A percentile compares a stretch with the other conserved stretches of the same genome.
Evolutionary conservation across 2,797 vertebrate species (phyloP).

Genomic region (Sarcophilus harrisii): DNA sequence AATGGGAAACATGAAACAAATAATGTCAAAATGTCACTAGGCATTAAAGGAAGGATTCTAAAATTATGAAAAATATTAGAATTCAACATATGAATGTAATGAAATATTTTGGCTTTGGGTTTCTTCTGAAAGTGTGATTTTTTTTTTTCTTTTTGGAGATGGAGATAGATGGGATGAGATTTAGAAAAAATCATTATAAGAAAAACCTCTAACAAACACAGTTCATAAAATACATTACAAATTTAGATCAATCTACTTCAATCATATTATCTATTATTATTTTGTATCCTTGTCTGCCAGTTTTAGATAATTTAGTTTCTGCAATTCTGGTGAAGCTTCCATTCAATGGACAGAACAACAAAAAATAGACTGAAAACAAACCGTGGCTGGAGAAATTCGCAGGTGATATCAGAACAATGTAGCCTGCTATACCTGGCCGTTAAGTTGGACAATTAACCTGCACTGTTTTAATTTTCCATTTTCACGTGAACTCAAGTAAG

Average conservation of each 20-base stretch:
- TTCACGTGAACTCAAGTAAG: conserved; percentile 56
- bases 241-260: conserved; percentile 64
- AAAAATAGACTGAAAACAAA: conserved; percentile 63
- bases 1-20: conserved; percentile 52
- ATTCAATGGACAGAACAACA: conserved; percentile 45
- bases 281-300: conserved; percentile 54
- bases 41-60: conserved; percentile 27
- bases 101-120: neutral
- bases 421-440: conserved; percentile 36
- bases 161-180: neutral
- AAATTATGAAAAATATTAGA: conserved; percentile 44
- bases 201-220: conserved; percentile 48
- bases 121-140: neutral
- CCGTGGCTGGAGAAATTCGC: conserved; percentile 46
- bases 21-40: conserved; percentile 21
- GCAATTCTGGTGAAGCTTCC: conserved; percentile 71
- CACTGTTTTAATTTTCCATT: conserved; percentile 61
- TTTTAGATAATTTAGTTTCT: conserved; percentile 71
- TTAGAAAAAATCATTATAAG: neutral
- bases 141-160: neutral
- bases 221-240: conserved; percentile 58
- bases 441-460: conserved; percentile 61
- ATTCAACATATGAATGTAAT: conserved; percentile 6
- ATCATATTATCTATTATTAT: conserved; percentile 61
- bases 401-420: conserved; percentile 13